phyloP scores from a whole-genome alignment of 2,797 vertebrate species.

The Argyrosomus regius region DNA sequence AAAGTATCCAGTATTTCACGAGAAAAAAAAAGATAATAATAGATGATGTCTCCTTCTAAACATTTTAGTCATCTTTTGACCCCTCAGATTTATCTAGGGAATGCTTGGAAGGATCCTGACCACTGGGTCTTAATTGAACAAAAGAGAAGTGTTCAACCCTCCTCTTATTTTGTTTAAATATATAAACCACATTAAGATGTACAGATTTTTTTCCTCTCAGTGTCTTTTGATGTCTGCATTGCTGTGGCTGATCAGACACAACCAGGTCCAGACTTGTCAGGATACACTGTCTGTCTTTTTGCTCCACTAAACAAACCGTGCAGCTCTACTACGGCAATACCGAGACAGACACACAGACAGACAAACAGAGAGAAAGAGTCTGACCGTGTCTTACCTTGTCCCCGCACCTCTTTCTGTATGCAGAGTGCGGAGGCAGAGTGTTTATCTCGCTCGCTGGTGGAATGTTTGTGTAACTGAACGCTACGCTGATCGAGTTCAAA shows the following conservation, averaged over 20 bases:
- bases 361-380: constrained; percentile 41
- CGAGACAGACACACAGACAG: constrained; percentile 46
- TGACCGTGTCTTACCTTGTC: constrained; percentile 67
- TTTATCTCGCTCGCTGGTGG: constrained; percentile 72
- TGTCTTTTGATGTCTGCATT: constrained; percentile 59
- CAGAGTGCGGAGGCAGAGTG: constrained; percentile 61
- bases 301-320: constrained; percentile 60
- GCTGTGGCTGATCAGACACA: constrained; percentile 57
- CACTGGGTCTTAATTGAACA: not conserved
- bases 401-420: constrained; percentile 58
- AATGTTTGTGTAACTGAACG: constrained; percentile 81
- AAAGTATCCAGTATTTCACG: not conserved
- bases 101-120: not conserved
- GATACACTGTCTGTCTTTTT: constrained; percentile 64
- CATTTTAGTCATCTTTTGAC: not conserved
- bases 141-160: too few relatives aligned
- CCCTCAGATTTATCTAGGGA: not conserved
- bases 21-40: not conserved
- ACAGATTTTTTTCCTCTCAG: not conserved
- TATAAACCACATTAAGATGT: constrained; percentile 33
- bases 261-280: constrained; percentile 74
- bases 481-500: constrained; percentile 78
- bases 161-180: constrained; percentile 28
- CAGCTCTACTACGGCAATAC: constrained; percentile 40
- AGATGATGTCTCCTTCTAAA: not conserved